Evolutionary conservation across 2,113 vertebrate species (phyloP).

Genomic region (Chaetodon auriga): DNA sequence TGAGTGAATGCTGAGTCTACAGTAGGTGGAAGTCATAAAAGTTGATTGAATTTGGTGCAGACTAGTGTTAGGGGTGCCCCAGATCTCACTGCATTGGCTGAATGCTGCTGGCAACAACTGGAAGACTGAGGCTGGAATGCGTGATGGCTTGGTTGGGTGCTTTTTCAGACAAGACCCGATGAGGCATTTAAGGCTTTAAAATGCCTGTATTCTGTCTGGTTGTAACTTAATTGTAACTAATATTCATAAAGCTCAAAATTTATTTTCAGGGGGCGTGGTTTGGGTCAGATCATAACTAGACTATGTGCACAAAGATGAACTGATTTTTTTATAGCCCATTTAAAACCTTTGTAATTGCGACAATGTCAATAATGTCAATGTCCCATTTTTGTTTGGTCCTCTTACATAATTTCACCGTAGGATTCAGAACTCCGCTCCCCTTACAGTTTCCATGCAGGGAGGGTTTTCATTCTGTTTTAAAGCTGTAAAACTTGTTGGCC

Average conservation of each 20-base stretch:
- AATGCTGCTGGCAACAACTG: slow-evolving; percentile 14
- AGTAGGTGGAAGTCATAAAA: slow-evolving; percentile 45
- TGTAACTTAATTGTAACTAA: neutral
- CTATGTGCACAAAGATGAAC: neutral
- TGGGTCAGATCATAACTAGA: neutral
- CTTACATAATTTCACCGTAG: slow-evolving; percentile 1
- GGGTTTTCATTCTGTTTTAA: neutral
- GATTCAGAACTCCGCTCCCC: slow-evolving; percentile 4
- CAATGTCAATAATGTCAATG: neutral
- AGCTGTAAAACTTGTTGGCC: slow-evolving; percentile 6
- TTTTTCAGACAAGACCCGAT: too few species aligned
- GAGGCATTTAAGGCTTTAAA: neutral
- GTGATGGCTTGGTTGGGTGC: too few species aligned
- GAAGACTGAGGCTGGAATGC: neutral
- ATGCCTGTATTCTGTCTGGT: neutral
- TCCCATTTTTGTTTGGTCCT: slow-evolving; percentile 18
- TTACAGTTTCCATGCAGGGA: neutral
- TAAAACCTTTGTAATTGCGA: neutral
- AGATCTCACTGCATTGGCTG: slow-evolving; percentile 1
- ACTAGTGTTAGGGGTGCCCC: neutral
- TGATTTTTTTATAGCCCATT: neutral
- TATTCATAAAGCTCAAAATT: neutral
- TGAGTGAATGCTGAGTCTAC: slow-evolving; percentile 33
- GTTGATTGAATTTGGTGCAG: slow-evolving; percentile 65
- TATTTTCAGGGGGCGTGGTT: neutral